Evolutionary conservation across 2,888 invertebrate species (phyloP).

Genomic region (Diploptera punctata): DNA sequence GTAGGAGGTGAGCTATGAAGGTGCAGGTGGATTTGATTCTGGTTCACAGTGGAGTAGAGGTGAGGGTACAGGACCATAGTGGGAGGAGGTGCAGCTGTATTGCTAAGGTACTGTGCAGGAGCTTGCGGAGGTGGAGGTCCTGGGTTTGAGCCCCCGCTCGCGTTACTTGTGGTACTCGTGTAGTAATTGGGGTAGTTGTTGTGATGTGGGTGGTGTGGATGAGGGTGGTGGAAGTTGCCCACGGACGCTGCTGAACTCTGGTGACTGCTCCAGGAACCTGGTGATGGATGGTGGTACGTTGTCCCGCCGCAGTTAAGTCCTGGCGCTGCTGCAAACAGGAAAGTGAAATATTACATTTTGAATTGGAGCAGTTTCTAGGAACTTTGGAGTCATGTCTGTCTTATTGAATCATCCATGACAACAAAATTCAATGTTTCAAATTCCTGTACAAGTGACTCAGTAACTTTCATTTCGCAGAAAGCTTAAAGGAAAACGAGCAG

Average conservation of each 20-base stretch:
- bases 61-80: constrained; percentile 80
- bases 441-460: too few relatives aligned
- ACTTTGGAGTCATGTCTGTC: too few relatives aligned
- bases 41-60: constrained; percentile 83
- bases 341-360: background rate
- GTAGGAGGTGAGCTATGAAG: constrained; percentile 58
- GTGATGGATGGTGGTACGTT: constrained; percentile 37
- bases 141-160: constrained; percentile 56
- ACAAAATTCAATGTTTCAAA: too few relatives aligned
- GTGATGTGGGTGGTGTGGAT: constrained; percentile 51
- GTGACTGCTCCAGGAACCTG: constrained; percentile 32
- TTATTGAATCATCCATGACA: too few relatives aligned
- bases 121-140: constrained; percentile 22
- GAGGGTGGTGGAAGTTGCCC: constrained; percentile 34
- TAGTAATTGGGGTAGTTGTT: constrained; percentile 76
- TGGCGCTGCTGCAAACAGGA: constrained; percentile 26
- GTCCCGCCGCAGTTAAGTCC: constrained; percentile 41
- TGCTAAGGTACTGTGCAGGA: constrained; percentile 41
- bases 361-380: background rate
- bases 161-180: constrained; percentile 61
- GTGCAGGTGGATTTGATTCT: constrained; percentile 86
- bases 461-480: too few relatives aligned
- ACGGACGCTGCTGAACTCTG: constrained; percentile 27
- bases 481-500: too few relatives aligned
- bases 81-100: constrained; percentile 62